Evolutionary conservation across 2,888 invertebrate genomes (phyloP), one percentile per base, ranked within the genome.

Genomic region (Malthinus flaveolus): DNA sequence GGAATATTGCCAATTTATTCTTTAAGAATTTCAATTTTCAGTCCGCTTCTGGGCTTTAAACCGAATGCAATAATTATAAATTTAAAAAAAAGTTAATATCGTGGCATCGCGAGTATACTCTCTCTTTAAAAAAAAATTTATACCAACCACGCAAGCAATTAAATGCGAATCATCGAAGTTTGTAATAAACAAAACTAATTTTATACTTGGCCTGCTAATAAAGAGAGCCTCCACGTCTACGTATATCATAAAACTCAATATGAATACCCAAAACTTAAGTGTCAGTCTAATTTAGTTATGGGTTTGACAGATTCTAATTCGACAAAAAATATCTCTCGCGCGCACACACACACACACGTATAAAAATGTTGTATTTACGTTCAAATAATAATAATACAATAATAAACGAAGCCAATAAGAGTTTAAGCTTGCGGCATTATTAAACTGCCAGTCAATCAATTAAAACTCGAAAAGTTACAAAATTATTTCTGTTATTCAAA

Each of bases 231-330:
- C 49, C 49, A 58, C 48, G 42, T 23, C 23, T 53, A 53, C 49
- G 48, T 44, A 49, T 46, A 48, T 23, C 5, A 23, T 23, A 23
- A 49, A 56, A 56, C 57, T 55, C 56, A 46, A 61, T 61, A 56
- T 61, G 52, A 61, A 61, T 56, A 57, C 56, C 54, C 35, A 60
- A 53, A 60, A 53, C 44, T 32, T 23, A 54, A 49, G 49, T 50
- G 61, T 61, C 61, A 61, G 56, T 61, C 50, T 50, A 50, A 57
- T 61, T 61, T 57, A 56, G 56, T 53, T 56, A 56, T 52, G 57
- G 56, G 45, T 61, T 61, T 61, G 61, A 61, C 56, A 59, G 54
- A 37, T 37, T 34, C 23, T 42, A 42, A 12, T 13, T 52, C 52
- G 35, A 47, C 46, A 37, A 39, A 37, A 45, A 46, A 36, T 11